Evolutionary conservation across 2,113 vertebrate genomes (phyloP).

Genomic region (Phrynocephalus versicolor): DNA sequence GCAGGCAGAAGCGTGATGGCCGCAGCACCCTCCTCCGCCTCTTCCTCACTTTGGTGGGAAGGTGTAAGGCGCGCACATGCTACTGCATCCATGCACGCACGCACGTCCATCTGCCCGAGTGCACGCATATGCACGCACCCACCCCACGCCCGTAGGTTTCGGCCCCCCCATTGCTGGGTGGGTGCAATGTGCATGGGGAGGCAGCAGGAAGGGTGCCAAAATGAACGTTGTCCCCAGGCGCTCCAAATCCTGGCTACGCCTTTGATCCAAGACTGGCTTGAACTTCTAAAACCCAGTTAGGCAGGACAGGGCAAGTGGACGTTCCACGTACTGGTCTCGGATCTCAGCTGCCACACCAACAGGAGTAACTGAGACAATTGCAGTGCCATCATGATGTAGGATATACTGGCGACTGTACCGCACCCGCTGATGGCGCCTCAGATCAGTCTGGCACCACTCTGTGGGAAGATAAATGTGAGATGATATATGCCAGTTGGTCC

Average conservation of each 20-base stretch:
- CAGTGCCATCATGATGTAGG: conserved; percentile 21
- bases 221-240: too few relatives aligned
- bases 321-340: conserved; percentile 30
- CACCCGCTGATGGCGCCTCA: conserved; percentile 12
- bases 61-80: too few relatives aligned
- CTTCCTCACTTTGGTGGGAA: too few relatives aligned
- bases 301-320: background rate
- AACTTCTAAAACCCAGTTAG: background rate
- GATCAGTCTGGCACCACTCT: conserved; percentile 44
- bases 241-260: too few relatives aligned
- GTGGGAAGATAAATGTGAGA: background rate
- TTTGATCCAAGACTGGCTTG: background rate
- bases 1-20: too few relatives aligned
- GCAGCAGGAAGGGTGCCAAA: too few relatives aligned
- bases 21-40: too few relatives aligned
- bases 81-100: too few relatives aligned
- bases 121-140: background rate
- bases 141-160: too few relatives aligned
- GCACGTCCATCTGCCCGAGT: background rate
- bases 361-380: conserved; percentile 29
- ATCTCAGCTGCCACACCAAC: conserved; percentile 33
- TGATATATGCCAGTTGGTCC: background rate
- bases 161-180: too few relatives aligned
- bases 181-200: too few relatives aligned
- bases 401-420: conserved; percentile 39